A percentile compares a stretch with the other conserved stretches of the same genome.
Evolutionary conservation across 2,797 vertebrate species (phyloP).

Genomic region (Carapus acus): DNA sequence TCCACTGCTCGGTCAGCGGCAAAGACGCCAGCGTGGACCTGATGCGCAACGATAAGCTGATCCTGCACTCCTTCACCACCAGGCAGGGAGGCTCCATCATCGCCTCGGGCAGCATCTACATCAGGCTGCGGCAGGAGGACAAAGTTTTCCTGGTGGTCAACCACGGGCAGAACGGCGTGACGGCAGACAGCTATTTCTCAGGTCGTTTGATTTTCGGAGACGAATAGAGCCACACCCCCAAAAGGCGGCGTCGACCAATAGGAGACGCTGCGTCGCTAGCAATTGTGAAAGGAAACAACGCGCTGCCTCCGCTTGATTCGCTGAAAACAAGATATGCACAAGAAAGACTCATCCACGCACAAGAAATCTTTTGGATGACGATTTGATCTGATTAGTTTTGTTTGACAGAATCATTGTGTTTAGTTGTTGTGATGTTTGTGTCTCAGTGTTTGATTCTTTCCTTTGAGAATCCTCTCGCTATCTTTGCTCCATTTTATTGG

Average conservation of each 20-base stretch:
- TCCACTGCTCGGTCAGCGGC: constrained; percentile 34
- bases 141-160: constrained; percentile 44
- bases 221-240: too few species aligned
- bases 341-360: too few species aligned
- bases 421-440: neutral
- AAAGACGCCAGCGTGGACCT: constrained; percentile 30
- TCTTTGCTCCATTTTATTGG: neutral
- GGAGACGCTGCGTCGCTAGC: too few species aligned
- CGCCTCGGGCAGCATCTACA: constrained; percentile 41
- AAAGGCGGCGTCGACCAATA: too few species aligned
- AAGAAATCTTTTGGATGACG: neutral
- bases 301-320: too few species aligned
- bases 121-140: constrained; percentile 39
- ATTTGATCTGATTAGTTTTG: too few species aligned
- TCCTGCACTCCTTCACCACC: constrained; percentile 58
- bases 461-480: neutral
- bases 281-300: too few species aligned
- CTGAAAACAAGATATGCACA: too few species aligned
- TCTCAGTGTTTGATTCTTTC: too few species aligned
- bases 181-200: constrained; percentile 51
- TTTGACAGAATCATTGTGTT: constrained; percentile 1
- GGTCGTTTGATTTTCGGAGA: constrained; percentile 59
- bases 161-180: constrained; percentile 12
- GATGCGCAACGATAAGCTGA: constrained; percentile 8
- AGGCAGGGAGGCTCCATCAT: neutral